Conservation (phyloP, 2,797 vertebrate species). For the Pangasius macronema region DNA sequence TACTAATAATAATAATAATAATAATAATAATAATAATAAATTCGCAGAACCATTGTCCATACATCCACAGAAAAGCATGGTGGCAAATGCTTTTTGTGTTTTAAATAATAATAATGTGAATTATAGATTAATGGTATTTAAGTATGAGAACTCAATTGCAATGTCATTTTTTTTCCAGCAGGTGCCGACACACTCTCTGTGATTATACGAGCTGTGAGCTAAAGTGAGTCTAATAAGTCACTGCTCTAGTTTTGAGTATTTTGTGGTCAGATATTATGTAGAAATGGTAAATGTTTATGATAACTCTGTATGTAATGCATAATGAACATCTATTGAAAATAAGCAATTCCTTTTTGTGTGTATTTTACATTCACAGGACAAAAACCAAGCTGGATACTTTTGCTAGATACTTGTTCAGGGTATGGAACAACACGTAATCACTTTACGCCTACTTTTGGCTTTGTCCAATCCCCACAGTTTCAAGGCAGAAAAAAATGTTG, state of each 20-base stretch:
- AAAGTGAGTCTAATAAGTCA: background rate
- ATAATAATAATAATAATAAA: background rate
- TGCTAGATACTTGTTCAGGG: background rate
- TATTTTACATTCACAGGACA: background rate
- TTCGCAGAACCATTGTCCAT: background rate
- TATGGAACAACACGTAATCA: background rate
- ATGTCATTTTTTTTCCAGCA: conserved; percentile 10
- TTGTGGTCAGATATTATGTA: background rate
- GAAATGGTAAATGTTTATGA: background rate
- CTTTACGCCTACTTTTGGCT: background rate
- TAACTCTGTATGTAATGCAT: background rate
- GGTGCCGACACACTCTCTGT: conserved; percentile 12
- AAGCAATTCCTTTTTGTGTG: background rate
- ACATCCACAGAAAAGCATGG: background rate
- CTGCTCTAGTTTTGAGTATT: background rate
- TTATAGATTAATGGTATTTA: background rate
- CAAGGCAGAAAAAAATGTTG: conserved; percentile 2
- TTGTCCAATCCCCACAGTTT: background rate
- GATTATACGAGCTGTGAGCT: background rate
- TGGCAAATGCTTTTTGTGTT: background rate
- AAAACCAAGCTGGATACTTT: background rate
- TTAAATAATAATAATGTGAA: background rate
- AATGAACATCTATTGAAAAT: background rate
- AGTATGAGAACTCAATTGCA: background rate
- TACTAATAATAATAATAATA: background rate